A percentile compares a stretch with the other conserved stretches of the same genome.
Conservation (phyloP, 2,888 invertebrate species). For the Mellilla xanthometata region DNA sequence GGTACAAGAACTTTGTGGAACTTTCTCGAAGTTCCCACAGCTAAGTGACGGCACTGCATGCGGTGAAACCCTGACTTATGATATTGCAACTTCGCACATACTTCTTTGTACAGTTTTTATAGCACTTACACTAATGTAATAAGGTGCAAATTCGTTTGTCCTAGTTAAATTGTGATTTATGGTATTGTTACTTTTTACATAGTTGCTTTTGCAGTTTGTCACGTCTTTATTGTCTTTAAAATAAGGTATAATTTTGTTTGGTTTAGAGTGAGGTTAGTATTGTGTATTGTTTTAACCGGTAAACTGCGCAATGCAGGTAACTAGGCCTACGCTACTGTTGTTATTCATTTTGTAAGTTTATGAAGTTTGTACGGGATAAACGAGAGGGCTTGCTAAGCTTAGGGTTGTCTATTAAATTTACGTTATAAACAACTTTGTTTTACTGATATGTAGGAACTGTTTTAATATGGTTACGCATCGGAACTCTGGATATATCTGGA, state of each 20-base stretch:
- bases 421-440: too few relatives aligned
- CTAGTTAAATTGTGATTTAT: background rate
- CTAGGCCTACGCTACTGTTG: conserved; percentile 31
- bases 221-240: background rate
- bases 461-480: too few relatives aligned
- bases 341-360: conserved; percentile 34
- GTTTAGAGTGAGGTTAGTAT: background rate
- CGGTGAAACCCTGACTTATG: conserved; percentile 36
- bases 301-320: conserved; percentile 49
- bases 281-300: conserved; percentile 27
- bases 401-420: too few relatives aligned
- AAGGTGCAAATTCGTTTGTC: conserved; percentile 18
- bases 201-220: background rate
- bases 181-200: background rate
- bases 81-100: conserved; percentile 33
- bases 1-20: conserved; percentile 34
- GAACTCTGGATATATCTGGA: too few relatives aligned
- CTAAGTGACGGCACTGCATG: conserved; percentile 37
- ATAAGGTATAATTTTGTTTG: conserved; percentile 18
- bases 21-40: conserved; percentile 34
- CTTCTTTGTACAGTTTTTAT: conserved; percentile 5
- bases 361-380: conserved; percentile 13
- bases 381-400: too few relatives aligned
- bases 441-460: too few relatives aligned
- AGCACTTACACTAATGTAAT: background rate